Evolutionary conservation across 30 jellyfish, hydroid and myxozoan species (phyloP).

Genomic region (Pelagia noctiluca): DNA sequence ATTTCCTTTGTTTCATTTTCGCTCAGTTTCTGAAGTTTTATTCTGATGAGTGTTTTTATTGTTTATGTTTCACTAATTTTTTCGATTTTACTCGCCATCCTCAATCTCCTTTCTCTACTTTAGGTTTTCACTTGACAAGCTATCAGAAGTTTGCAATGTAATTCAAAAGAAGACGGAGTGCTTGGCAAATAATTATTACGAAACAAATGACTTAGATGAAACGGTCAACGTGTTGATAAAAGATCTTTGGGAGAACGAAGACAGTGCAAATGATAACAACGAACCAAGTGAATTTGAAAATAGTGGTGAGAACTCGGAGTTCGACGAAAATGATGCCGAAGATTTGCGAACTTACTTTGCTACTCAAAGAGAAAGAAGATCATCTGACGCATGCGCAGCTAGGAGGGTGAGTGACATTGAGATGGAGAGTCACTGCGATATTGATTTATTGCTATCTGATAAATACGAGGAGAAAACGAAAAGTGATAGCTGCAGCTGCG

Average conservation of each 20-base stretch:
- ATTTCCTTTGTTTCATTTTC: no score
- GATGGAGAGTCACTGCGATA: background rate
- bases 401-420: background rate
- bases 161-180: background rate
- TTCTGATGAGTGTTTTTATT: no score
- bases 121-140: slow-evolving; percentile 21
- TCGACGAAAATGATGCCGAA: slow-evolving; percentile 62
- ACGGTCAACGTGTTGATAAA: background rate
- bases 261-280: background rate
- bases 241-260: slow-evolving; percentile 13
- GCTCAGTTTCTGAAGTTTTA: no score
- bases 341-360: slow-evolving; percentile 49
- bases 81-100: no score
- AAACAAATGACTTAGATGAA: background rate
- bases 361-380: slow-evolving; percentile 38
- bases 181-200: background rate
- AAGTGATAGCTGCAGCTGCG: no score
- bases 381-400: background rate
- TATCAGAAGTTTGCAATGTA: background rate
- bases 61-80: no score
- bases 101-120: no score
- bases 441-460: background rate
- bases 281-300: background rate
- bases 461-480: no score
- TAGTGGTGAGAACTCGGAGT: slow-evolving; percentile 23